phyloP scores from a whole-genome alignment of 2,888 invertebrate genomes.

The Marasmarcha lunaedactyla region DNA sequence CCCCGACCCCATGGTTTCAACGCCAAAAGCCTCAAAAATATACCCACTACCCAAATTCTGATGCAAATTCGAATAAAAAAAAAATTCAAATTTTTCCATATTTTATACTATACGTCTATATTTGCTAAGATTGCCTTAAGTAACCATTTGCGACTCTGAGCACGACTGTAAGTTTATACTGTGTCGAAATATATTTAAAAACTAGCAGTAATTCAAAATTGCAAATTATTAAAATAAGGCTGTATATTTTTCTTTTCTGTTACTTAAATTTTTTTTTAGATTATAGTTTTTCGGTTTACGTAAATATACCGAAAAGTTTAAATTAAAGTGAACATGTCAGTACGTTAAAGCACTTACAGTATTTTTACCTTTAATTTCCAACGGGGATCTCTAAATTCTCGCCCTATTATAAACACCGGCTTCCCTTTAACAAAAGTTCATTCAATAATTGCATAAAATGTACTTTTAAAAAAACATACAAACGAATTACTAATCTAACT shows the following conservation, averaged over 20 bases:
- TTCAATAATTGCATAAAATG: slow-evolving; percentile 2
- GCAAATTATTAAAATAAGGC: too few relatives aligned
- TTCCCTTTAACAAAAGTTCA: background rate
- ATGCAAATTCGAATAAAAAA: too few relatives aligned
- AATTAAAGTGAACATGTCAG: background rate
- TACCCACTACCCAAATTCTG: too few relatives aligned
- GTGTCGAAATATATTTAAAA: too few relatives aligned
- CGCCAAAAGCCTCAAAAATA: too few relatives aligned
- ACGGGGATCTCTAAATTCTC: background rate
- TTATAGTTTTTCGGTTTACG: background rate
- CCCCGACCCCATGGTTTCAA: too few relatives aligned
- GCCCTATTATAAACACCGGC: background rate
- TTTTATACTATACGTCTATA: too few relatives aligned
- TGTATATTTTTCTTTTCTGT: background rate
- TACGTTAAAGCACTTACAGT: background rate
- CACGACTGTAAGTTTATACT: too few relatives aligned
- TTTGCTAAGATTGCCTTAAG: too few relatives aligned
- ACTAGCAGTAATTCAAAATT: too few relatives aligned
- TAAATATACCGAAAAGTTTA: background rate
- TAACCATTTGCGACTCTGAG: too few relatives aligned
- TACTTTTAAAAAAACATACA: background rate
- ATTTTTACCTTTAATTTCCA: background rate
- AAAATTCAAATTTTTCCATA: too few relatives aligned
- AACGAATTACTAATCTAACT: background rate
- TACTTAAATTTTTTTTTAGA: background rate